These are phyloP conservation scores for Pycnomerus fuliginosus DNA, from an alignment of 2,888 invertebrate genomes.

Conservation along the genomic window DNA sequence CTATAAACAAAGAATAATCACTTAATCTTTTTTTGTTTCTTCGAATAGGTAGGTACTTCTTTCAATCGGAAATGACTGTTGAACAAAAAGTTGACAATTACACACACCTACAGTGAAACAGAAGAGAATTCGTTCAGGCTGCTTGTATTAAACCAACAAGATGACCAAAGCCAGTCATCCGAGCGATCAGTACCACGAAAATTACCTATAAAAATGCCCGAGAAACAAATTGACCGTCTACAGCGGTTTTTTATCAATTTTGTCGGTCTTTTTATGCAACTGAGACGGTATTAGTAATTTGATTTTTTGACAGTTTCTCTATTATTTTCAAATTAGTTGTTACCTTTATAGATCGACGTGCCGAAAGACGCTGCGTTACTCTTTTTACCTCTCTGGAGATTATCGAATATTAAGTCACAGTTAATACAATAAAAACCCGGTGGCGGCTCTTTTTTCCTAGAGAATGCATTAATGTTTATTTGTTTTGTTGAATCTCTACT, in stretches of 20 bases:
- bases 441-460: constrained; percentile 17
- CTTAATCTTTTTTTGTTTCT: no score
- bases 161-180: constrained; percentile 16
- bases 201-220: no score
- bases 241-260: constrained; percentile 8
- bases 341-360: constrained; percentile 15
- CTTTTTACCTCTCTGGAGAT: constrained; percentile 11
- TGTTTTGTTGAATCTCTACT: constrained; percentile 13
- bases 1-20: no score
- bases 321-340: constrained; percentile 27
- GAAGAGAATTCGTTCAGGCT: constrained; percentile 21
- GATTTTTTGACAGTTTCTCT: constrained; percentile 26
- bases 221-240: constrained; percentile 9
- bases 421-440: constrained; percentile 15
- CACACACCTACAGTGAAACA: constrained; percentile 11
- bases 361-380: constrained; percentile 14
- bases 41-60: no score
- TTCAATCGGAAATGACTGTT: neutral
- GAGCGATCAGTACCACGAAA: constrained; percentile 9
- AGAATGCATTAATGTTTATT: constrained; percentile 19
- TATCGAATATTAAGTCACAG: constrained; percentile 24
- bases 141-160: constrained; percentile 24
- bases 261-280: constrained; percentile 15
- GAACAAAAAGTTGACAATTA: neutral
- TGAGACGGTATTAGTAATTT: constrained; percentile 14